Base-by-base conservation (phyloP, 2,797 vertebrate species). In the Buceros bicornis region DNA sequence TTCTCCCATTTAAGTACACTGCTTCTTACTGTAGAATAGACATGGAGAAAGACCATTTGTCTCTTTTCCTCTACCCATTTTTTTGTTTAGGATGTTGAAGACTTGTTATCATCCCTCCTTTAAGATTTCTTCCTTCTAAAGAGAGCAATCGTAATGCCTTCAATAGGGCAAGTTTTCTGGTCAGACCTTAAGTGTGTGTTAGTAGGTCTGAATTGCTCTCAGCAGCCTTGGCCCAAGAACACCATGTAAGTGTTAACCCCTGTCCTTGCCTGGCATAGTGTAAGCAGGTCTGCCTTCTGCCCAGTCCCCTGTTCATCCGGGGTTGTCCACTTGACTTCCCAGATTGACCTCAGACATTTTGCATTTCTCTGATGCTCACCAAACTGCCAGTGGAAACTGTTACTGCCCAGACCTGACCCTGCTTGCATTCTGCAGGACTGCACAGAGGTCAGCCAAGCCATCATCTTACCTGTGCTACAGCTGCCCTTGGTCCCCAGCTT, bases 231-330 rank as follows among this genome's bases (percentile, higher is more conserved):
- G 17, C 12, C 21, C 37, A 60, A n/a, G 26, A 66, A 5, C 19
- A 18, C 5, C 1, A 1, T 3, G 3, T 7, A 13, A 50, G 7
- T 14, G 28, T 29, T 0, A 0, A 61, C 7, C 6, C 8, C 18
- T 64, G 13, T 12, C 40, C 3, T 11, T 56, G 28, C 21, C 13
- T 19, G 60, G 6, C 5, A 12, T 3, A 16, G 7, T 12, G 8
- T 18, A 43, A 37, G n/a, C 8, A 69, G 10, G 1, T 62, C 28
- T 67, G n/a, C 7, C 14, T 43, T 33, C 15, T 35, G 28, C 22
- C 21, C 17, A 69, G 11, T 54, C 10, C 13, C 11, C 47, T 74
- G 53, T 8, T 72, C 19, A 13, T 47, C 58, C 37, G 58, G 16
- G n/a, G 17, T 42, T 51, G 9, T 13, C 57, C 50, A 6, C 29